Base-by-base conservation (phyloP, 2,113 vertebrate species). In the Silurus meridionalis region DNA sequence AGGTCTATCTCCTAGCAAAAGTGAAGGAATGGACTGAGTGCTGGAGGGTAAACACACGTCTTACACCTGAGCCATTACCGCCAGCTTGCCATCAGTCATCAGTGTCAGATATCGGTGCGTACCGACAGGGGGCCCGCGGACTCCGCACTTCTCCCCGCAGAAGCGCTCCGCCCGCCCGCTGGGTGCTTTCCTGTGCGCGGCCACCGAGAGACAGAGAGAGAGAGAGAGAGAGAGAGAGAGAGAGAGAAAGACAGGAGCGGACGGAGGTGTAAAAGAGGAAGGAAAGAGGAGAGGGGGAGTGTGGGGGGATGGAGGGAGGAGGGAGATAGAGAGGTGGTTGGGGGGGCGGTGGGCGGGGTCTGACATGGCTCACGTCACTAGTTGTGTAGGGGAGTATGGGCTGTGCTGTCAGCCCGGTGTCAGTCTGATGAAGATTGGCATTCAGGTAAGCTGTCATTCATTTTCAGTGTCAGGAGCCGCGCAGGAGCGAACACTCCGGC, bases 361-460 rank as follows among this genome's bases (percentile, higher is more conserved):
- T 94, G 89, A 82, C 71, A 72, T 85, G 87, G 86, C 91, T 93
- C 95, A 97, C 95, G 95, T 95, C 95, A 95, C 77, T 92, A 90
- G 90, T 94, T 93, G 94, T 95, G 94, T 94, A 94, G 94, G 95
- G 95, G 94, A 97, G 97, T 97, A 97, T 97, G 97, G 97, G 96
- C 96, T 97, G 97, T 97, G 96, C 96, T 97, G 97, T 97, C 96
- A 97, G 96, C 95, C 97, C 95, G 95, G 97, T 97, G 97, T 97
- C 97, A 97, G 97, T 97, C 96, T 97, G 97, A 97, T 97, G 97
- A 97, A 97, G 97, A 97, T 98, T 97, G 97, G 97, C 97, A 97
- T 96, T 95, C 97, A 97, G 97, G 97, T 98, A 98, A 97, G 97
- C 97, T 97, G 97, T 97, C 97, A 97, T 97, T 97, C 97, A 98